Conservation (phyloP, 2,888 invertebrate species). For the Heterodera filipjevi region DNA sequence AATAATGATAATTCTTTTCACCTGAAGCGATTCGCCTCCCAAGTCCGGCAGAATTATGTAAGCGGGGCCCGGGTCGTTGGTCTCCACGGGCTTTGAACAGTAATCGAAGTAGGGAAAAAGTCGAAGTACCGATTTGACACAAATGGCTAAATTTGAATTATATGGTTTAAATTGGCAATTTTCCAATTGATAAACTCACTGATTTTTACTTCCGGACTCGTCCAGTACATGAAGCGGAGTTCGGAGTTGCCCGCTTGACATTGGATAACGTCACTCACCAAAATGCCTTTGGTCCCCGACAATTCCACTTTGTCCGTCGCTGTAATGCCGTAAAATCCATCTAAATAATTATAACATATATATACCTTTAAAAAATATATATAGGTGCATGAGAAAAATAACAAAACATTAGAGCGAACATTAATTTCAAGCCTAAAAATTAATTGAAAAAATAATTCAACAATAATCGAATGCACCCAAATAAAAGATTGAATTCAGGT, state of each 20-base stretch:
- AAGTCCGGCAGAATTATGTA: constrained; percentile 58
- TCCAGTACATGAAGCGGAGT: constrained; percentile 59
- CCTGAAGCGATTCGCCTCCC: constrained; percentile 57
- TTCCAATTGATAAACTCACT: too few relatives aligned
- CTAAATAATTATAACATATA: constrained; percentile 40
- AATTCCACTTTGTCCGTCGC: constrained; percentile 57
- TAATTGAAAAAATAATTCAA: too few relatives aligned
- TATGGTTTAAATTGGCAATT: too few relatives aligned
- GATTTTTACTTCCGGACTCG: constrained; percentile 59
- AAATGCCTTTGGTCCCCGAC: constrained; percentile 54
- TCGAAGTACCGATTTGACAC: constrained; percentile 49
- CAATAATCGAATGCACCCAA: too few relatives aligned
- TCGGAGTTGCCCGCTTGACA: constrained; percentile 38
- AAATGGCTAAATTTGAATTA: constrained; percentile 46
- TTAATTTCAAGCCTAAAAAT: too few relatives aligned
- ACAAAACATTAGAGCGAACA: too few relatives aligned
- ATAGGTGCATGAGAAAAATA: too few relatives aligned
- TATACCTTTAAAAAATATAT: too few relatives aligned
- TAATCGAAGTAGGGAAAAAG: constrained; percentile 59
- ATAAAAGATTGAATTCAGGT: too few relatives aligned
- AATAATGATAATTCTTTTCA: constrained; percentile 28
- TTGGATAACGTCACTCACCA: constrained; percentile 56
- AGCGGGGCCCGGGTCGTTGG: constrained; percentile 64
- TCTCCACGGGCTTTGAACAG: constrained; percentile 56
- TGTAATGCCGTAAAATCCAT: constrained; percentile 60